Evolutionary conservation across 2,888 invertebrate genomes (phyloP), one percentile per base, ranked within the genome.

Genomic region (Poecilobothrus nobilitatus): DNA sequence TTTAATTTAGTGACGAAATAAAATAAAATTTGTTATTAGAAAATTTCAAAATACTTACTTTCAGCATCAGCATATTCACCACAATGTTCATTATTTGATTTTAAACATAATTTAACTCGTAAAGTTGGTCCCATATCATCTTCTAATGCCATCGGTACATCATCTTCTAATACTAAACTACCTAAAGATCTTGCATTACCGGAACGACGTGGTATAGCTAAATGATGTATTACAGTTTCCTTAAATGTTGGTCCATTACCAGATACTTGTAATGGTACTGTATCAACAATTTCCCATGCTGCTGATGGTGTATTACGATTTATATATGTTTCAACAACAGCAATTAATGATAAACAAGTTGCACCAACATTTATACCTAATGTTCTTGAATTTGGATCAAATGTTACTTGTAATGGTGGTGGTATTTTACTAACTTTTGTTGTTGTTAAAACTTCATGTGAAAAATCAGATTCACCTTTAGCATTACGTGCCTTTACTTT

Each of bases 401-500:
- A 94, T 37, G 90, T 91, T 33, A 94, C 93, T 72, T 91, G 86
- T 72, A 91, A 86, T 0, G 94, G 92, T 0, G 89, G 83, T 1
- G 92, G 90, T 67, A 95, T 92, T 76, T 90, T 87, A 73, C 93
- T 92, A 21, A 95, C 93, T 75, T 91, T 89, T 0, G 95, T 95
- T 6, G 90, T 89, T 63, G 89, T 90, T 1, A 87, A 85, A 65
- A 92, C 88, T 78, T 94, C 93, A 75, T 92, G 91, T 0, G 95
- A 95, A 77, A 90, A 92, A 73, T 92, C 91, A 71, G 94, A 94
- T 73, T 90, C 88, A 20, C 94, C 94, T 80, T 92, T 92, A 0
- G 92, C 91, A 78, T 95, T 95, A 72, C 92, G 86, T 0, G 94
- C 94, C 82, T 92, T 93, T 70, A 92, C 94, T 86, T 92, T 93